phyloP scores from a whole-genome alignment of 1,140 invertebrate species.

The Amphibalanus amphitrite region DNA sequence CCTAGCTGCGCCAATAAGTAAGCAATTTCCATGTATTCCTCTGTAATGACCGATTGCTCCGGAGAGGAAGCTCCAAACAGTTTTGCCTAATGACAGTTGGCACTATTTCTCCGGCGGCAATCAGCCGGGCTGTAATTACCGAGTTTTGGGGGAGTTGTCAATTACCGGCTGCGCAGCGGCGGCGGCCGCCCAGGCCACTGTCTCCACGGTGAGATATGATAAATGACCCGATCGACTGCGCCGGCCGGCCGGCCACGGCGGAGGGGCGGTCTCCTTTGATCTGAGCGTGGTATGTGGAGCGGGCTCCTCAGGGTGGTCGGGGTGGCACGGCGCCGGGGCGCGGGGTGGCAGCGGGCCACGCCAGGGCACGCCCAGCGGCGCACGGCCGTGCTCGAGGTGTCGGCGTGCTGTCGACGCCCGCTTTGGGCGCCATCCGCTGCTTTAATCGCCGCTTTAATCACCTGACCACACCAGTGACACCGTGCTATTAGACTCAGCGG shows the following conservation, averaged over 20 bases:
- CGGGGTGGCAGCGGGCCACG: too few species aligned
- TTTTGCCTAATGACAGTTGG: background rate
- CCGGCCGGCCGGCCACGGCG: too few species aligned
- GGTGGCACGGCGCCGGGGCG: too few species aligned
- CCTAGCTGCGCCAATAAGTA: background rate
- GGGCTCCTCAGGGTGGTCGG: background rate
- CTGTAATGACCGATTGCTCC: background rate
- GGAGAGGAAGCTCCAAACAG: background rate
- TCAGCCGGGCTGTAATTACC: background rate
- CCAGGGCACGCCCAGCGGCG: too few species aligned
- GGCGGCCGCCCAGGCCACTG: background rate
- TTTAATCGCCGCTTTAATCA: too few species aligned
- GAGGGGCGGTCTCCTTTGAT: background rate
- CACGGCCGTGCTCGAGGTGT: too few species aligned
- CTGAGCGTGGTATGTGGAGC: background rate
- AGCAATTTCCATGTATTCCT: background rate
- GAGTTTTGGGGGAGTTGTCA: background rate
- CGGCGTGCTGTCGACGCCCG: too few species aligned
- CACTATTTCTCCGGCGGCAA: background rate
- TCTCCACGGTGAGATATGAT: background rate
- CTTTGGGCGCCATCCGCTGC: too few species aligned
- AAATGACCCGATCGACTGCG: background rate
- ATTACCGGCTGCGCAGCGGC: conserved; percentile 1
- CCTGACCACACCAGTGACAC: too few species aligned
- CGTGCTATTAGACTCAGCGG: too few species aligned